Evolutionary conservation across 2,113 vertebrate species (phyloP).

Genomic region (Heterochromis multidens): DNA sequence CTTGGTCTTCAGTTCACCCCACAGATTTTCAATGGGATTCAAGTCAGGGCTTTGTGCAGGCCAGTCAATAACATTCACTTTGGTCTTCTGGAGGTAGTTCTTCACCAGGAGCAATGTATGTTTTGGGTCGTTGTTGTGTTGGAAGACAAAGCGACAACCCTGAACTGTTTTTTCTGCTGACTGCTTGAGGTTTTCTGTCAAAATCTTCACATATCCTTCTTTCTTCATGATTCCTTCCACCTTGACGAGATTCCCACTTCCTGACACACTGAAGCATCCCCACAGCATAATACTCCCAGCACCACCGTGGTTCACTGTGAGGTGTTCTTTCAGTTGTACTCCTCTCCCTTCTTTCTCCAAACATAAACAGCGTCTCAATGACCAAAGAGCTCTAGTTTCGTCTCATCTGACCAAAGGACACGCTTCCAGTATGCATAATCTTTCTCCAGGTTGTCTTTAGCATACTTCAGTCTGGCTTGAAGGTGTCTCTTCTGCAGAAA

Average conservation of each 20-base stretch:
- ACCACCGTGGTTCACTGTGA: neutral
- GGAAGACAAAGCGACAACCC: too few relatives aligned
- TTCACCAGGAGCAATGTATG: neutral
- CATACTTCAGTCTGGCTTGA: neutral
- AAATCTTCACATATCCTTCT: neutral
- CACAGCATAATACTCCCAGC: neutral
- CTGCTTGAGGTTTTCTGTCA: neutral
- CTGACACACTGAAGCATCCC: neutral
- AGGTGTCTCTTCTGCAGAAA: neutral
- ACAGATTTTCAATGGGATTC: neutral
- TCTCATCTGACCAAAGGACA: neutral
- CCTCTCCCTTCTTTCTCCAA: neutral
- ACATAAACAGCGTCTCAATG: neutral
- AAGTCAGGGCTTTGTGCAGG: neutral
- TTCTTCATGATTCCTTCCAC: neutral
- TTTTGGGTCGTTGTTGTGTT: too few relatives aligned
- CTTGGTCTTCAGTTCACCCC: neutral
- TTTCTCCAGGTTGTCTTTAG: neutral
- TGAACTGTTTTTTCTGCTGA: neutral
- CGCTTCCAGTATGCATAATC: neutral
- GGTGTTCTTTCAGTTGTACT: neutral
- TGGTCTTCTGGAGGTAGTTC: neutral
- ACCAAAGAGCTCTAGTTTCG: neutral
- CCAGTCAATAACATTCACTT: neutral
- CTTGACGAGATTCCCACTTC: neutral